phyloP scores from a whole-genome alignment of 2,797 vertebrate species.

The Denticeps clupeoides region DNA sequence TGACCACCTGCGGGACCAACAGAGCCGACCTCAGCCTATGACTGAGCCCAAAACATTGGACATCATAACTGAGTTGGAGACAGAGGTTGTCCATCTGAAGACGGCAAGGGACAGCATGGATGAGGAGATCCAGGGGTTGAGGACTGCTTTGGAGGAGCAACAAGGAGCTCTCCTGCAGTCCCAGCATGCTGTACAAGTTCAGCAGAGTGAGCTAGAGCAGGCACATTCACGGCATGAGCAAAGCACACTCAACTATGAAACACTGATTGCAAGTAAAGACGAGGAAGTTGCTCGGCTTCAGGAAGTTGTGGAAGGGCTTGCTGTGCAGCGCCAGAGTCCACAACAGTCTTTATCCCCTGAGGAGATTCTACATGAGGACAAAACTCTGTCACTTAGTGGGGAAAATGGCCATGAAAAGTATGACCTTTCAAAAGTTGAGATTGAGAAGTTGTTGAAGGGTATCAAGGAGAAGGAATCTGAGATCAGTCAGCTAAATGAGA shows the following conservation, averaged over 20 bases:
- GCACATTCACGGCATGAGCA: slow-evolving; percentile 73
- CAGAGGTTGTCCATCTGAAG: slow-evolving; percentile 78
- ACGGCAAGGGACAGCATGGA: slow-evolving; percentile 60
- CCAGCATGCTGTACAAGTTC: slow-evolving; percentile 71
- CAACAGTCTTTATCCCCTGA: slow-evolving; percentile 49
- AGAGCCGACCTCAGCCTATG: slow-evolving; percentile 60
- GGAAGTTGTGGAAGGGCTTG: slow-evolving; percentile 64
- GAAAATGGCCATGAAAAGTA: slow-evolving; percentile 94
- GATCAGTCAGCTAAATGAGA: slow-evolving; percentile 87
- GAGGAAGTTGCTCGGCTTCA: slow-evolving; percentile 75
- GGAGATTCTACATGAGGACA: slow-evolving; percentile 81
- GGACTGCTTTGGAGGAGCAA: slow-evolving; percentile 70
- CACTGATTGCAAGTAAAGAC: slow-evolving; percentile 73
- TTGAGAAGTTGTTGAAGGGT: slow-evolving; percentile 78
- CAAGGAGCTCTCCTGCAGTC: slow-evolving; percentile 61
- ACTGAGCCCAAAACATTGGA: slow-evolving; percentile 78
- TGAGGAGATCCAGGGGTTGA: slow-evolving; percentile 66
- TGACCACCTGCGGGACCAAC: slow-evolving; percentile 81
- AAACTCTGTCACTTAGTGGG: slow-evolving; percentile 71
- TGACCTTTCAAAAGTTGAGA: slow-evolving; percentile 90
- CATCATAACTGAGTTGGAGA: slow-evolving; percentile 82
- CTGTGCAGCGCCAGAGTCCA: slow-evolving; percentile 50
- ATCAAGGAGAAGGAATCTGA: slow-evolving; percentile 94
- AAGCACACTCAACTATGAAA: slow-evolving; percentile 68
- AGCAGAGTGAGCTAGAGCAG: slow-evolving; percentile 75